A percentile compares a stretch with the other conserved stretches of the same genome.
Evolutionary conservation across 2,888 invertebrate genomes (phyloP).

Genomic region (Zygaena filipendulae): DNA sequence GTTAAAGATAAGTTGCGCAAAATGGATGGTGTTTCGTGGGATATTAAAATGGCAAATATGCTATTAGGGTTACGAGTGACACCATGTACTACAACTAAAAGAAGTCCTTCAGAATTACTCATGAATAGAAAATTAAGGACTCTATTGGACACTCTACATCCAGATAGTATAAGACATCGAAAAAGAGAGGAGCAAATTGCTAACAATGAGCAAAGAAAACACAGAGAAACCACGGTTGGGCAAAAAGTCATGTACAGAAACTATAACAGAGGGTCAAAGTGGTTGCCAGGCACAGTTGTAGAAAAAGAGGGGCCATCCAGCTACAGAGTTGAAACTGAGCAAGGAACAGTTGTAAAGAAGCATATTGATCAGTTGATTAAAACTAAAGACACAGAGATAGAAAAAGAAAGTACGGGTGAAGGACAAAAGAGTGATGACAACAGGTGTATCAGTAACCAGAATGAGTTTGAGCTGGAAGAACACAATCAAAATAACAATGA

Average conservation of each 20-base stretch:
- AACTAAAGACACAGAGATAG: not conserved
- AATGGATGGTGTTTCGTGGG: constrained; percentile 11
- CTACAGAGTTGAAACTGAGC: constrained; percentile 5
- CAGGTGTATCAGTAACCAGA: too few species aligned
- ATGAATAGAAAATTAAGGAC: constrained; percentile 12
- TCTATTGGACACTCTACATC: constrained; percentile 9
- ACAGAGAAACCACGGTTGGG: constrained; percentile 7
- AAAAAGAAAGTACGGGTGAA: not conserved
- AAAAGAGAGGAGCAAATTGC: constrained; percentile 6
- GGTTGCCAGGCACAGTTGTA: constrained; percentile 1
- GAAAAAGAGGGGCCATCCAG: constrained; percentile 6
- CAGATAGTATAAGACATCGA: constrained; percentile 5
- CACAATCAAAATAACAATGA: too few species aligned
- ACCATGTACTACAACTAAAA: constrained; percentile 10
- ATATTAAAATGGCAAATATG: constrained; percentile 9
- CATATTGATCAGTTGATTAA: constrained; percentile 9
- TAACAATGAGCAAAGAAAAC: constrained; percentile 5
- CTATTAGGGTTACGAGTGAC: constrained; percentile 5
- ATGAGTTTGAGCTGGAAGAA: too few species aligned
- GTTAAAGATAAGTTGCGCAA: constrained; percentile 14
- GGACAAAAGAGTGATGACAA: constrained; percentile 2
- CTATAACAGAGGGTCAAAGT: constrained; percentile 5
- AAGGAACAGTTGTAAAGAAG: constrained; percentile 2
- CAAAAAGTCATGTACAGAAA: too few species aligned
- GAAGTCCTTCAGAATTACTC: constrained; percentile 12